Base-by-base conservation (phyloP, 2,888 invertebrate genomes). In the Noctua janthina region DNA sequence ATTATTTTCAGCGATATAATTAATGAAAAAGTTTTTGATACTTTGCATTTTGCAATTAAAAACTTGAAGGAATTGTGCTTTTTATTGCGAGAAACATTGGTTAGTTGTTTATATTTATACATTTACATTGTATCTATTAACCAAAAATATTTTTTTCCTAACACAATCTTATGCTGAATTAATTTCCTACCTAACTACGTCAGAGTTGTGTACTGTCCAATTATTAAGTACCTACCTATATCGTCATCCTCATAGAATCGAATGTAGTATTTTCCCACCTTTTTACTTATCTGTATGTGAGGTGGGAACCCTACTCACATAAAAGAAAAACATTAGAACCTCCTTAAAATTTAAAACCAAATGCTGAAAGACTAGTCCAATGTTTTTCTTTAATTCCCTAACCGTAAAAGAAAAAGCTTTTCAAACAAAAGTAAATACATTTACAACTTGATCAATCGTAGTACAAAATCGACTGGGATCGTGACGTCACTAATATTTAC, bases 401-500 rank as follows among this genome's bases (percentile, higher is more conserved):
- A 39, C 13, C 17, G 20, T 66, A 8, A 71, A 81, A 76, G 69
- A 76, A 74, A 85, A 77, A 69, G 64, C 46, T 69, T 64, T 67
- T 86, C 43, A 68, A 62, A 71, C 64, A 85, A 87, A 78, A 84
- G 64, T 84, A 84, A 84, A 81, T 76, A 85, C 75, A 78, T 86
- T 85, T 74, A 85, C 76, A 76, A 67, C 67, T 81, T 78, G 83
- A 77, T 82, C 71, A 75, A 76, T 86, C 72, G 78, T 56, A 70
- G 72, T 69, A 86, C 39, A 66, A 78, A 90, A 88, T 88, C 83
- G 86, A 84, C 84, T 81, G 81, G 81, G 89, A 88, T 85, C 85
- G 74, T 87, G 85, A 87, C 87, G 88, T 90, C 88, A 89, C 89
- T 90, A 90, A 92, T 93, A 93, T 93, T 94, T 92, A 92, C 92